phyloP scores from a whole-genome alignment of 2,888 invertebrate species.

The Andrena chrysosceles region DNA sequence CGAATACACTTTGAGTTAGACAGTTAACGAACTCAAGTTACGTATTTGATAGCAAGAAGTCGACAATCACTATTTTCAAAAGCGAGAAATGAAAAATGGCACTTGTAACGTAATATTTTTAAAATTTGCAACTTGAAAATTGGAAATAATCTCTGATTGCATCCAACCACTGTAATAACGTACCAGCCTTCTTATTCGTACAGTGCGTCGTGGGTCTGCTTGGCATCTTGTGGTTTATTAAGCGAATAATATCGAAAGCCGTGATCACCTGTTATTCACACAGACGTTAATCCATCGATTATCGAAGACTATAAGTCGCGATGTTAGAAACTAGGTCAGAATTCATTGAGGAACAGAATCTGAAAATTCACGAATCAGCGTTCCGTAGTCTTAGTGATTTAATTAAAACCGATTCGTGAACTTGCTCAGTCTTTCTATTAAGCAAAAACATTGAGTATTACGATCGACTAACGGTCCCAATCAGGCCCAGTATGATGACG shows the following conservation, averaged over 20 bases:
- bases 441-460: conserved; percentile 65
- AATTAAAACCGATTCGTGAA: conserved; percentile 14
- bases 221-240: conserved; percentile 77
- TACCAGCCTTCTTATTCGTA: conserved; percentile 70
- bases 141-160: not conserved
- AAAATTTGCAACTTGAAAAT: not conserved
- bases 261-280: conserved; percentile 76
- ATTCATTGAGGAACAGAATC: not conserved
- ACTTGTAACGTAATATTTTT: not conserved
- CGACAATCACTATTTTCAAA: too few species aligned
- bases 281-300: not conserved
- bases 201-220: conserved; percentile 62
- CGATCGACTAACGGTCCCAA: conserved; percentile 83
- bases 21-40: too few species aligned
- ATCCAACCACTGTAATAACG: conserved; percentile 5
- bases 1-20: too few species aligned
- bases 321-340: not conserved
- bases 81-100: too few species aligned
- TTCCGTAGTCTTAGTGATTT: not conserved
- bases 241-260: conserved; percentile 78
- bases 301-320: not conserved
- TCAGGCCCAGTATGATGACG: conserved; percentile 81
- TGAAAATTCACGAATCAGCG: conserved; percentile 12
- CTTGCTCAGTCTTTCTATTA: conserved; percentile 21
- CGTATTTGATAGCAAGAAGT: too few species aligned